Base-by-base conservation (phyloP, 1,140 invertebrate genomes). In the Adelges cooleyi region DNA sequence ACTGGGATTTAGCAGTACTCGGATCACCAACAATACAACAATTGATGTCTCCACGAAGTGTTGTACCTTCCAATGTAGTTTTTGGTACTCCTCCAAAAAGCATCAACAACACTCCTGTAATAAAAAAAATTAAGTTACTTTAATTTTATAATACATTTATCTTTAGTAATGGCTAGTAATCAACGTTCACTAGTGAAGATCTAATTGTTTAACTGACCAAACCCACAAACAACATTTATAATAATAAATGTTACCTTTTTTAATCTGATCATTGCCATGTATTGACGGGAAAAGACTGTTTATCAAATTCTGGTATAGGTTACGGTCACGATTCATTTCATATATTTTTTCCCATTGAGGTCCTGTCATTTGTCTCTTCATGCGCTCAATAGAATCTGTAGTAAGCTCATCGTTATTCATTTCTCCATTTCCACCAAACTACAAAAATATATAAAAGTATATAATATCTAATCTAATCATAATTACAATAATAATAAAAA, bases 11-110 rank as follows among this genome's bases (percentile, higher is more conserved):
- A 3, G 95, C 95, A 3, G 96, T 99, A 75, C 92, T 95, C 0
- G 97, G 97, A 79, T 99, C 97, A 10, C 97, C 97, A 25, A 99
- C 95, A 69, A 99, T 87, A 73, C 95, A 98, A 66, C 96, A 87
- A 74, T 99, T 99, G 59, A 99, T 88, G 72, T 99, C 97, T 20
- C 97, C 97, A 73, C 96, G 80, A 0, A 99, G 80, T 0, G 84
- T 82, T 2, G 86, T 89, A 48, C 87, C 86, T 80, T 98, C 95
- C 23, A 82, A 76, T 0, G 95, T 98, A n/a, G 83, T 87, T 77
- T 99, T 99, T 0, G 88, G 84, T 10, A 99, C 95, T 2, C 97
- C 97, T 38, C 96, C 95, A 78, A 99, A 98, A 23, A 99, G 74
- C 91, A 99, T 98, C 9, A 99, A 74, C 1, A 98, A 77, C 65